Evolutionary conservation across 1,140 invertebrate genomes (phyloP), one percentile per base, ranked within the genome.

Genomic region (Pseudoatta argentina): DNA sequence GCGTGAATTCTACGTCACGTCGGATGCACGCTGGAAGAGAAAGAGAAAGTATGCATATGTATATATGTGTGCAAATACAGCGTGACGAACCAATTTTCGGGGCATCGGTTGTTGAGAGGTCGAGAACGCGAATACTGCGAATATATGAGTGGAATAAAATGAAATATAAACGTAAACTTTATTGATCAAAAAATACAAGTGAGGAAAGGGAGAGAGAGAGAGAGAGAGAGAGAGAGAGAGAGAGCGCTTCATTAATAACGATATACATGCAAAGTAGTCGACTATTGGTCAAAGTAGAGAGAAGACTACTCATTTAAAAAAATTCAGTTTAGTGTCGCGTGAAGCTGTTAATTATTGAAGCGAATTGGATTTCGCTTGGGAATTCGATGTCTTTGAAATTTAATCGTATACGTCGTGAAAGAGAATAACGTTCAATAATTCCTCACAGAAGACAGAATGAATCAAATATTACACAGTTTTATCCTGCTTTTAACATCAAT

Each of bases 1-100:
- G 85, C 85, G 75, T 86, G 75, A 85, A 85, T 85, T 85, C 73
- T 78, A 55, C 86, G 69, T 85, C 79, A 87, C 79, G 79, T 21
- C 30, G 48, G 10, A 59, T 7, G 30, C 44, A n/a, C 14, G 48
- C 59, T 44, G 30, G 21, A 48, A 59, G 53, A 73, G 18, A 39
- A 10, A n/a, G 44, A 7, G 39, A n/a, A 18, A 7, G 39, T 30
- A 44, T 10, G 21, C 21, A 55, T 14, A n/a, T 72, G 39, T 48
- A 5, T 48, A 5, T 16, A 27, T 48, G 39, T 21, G 53, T 63
- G 55, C 79, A 83, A 83, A 83, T 44, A 73, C 39, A 48, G 69
- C 79, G 79, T 83, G 79, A 83, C 79, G 69, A 83, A 83, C 27
- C 79, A 83, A 83, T 83, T 83, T 83, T 83, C 79, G 79, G 79